A percentile compares a stretch with the other conserved stretches of the same genome.
phyloP scores from a whole-genome alignment of 2,888 invertebrate species.

The Harpalus rubripes region DNA sequence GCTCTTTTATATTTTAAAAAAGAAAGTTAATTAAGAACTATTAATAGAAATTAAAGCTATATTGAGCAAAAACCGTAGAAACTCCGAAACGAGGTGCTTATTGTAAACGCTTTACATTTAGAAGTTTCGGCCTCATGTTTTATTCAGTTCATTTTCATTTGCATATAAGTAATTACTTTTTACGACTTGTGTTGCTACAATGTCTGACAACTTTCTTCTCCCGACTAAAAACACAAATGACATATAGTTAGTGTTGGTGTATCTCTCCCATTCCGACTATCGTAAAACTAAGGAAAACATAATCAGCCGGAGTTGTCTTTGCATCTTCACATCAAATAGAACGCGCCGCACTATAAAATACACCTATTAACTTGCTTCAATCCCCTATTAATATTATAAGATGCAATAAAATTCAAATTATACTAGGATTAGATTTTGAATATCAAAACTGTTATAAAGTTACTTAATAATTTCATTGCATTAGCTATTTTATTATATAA shows the following conservation, averaged over 20 bases:
- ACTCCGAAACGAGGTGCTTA: constrained; percentile 21
- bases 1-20: constrained; percentile 21
- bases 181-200: constrained; percentile 49
- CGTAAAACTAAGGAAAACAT: constrained; percentile 37
- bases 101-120: constrained; percentile 31
- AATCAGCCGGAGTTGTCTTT: constrained; percentile 25
- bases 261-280: neutral
- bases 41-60: constrained; percentile 27
- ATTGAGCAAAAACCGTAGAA: constrained; percentile 25
- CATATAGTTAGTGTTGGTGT: constrained; percentile 30
- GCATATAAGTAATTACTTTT: constrained; percentile 56
- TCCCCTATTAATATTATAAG: constrained; percentile 6
- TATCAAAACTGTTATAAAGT: neutral
- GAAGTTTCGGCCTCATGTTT: constrained; percentile 38
- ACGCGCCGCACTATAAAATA: constrained; percentile 17
- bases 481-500: neutral
- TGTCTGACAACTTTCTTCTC: constrained; percentile 52
- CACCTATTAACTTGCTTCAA: constrained; percentile 9
- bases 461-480: constrained; percentile 12
- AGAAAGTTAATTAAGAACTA: constrained; percentile 29
- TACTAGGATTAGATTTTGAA: neutral
- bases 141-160: constrained; percentile 54
- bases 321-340: constrained; percentile 33
- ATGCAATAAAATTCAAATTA: constrained; percentile 30
- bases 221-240: constrained; percentile 45